A percentile compares a stretch with the other conserved stretches of the same genome.
Conservation (phyloP, 1,140 invertebrate species). For the Odontomachus brunneus region DNA sequence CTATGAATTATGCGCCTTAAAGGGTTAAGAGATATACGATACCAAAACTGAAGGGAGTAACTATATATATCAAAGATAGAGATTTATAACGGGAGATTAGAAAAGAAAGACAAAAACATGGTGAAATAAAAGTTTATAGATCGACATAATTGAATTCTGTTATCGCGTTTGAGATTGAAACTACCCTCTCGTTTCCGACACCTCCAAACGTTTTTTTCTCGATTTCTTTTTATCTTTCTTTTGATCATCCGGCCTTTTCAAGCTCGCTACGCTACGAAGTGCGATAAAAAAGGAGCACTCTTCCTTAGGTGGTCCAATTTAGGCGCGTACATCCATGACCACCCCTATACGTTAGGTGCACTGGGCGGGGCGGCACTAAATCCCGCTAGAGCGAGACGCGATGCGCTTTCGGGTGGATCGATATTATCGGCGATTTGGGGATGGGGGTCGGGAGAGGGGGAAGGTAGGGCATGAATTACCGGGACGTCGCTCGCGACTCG, state of each 20-base stretch:
- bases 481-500: constrained; percentile 67
- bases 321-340: constrained; percentile 39
- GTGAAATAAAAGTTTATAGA: background rate
- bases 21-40: background rate
- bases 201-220: too few relatives aligned
- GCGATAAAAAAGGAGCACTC: constrained; percentile 19
- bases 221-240: background rate
- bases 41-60: background rate
- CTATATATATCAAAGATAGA: background rate
- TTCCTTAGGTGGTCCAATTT: constrained; percentile 56
- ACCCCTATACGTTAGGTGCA: constrained; percentile 42
- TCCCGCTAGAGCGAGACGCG: constrained; percentile 52
- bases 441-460: background rate
- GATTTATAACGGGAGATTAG: background rate
- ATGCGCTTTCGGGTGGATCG: constrained; percentile 34
- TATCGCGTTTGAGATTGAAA: constrained; percentile 24
- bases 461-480: constrained; percentile 64
- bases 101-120: background rate
- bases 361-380: constrained; percentile 47
- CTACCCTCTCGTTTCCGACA: background rate
- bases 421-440: constrained; percentile 72
- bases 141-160: background rate
- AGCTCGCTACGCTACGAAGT: background rate
- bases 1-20: too few relatives aligned
- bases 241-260: background rate